Percentiles rank a stretch among this genome's conserved stretches.
Conservation (phyloP, 2,113 vertebrate genomes). For the Fulica atra region DNA sequence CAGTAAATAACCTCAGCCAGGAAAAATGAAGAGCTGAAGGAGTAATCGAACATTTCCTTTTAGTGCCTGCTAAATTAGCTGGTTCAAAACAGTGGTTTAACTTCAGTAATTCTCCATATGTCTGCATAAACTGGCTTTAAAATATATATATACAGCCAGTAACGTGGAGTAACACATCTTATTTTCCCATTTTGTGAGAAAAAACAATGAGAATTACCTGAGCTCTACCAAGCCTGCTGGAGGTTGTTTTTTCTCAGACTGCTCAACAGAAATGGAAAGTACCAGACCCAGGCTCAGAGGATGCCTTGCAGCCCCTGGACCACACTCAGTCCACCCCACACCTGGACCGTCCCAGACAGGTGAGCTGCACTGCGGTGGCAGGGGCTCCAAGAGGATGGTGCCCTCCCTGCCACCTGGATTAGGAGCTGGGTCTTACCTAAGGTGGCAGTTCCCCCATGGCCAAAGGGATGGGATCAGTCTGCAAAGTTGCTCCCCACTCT, state of each 20-base stretch:
- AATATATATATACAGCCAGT: background rate
- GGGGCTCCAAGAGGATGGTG: too few relatives aligned
- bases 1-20: constrained; percentile 23
- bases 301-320: background rate
- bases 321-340: background rate
- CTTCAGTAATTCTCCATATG: background rate
- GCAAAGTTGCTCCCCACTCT: rapidly evolving
- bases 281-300: background rate
- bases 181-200: background rate
- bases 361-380: rapidly evolving
- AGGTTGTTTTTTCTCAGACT: background rate
- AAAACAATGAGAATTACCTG: background rate
- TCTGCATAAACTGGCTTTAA: background rate
- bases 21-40: constrained; percentile 38
- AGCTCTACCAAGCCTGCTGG: rapidly evolving
- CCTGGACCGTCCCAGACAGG: rapidly evolving
- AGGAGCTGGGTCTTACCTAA: background rate
- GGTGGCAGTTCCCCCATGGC: too few relatives aligned
- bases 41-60: constrained; percentile 46
- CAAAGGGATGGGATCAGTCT: background rate
- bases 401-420: rapidly evolving
- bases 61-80: background rate
- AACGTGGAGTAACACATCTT: background rate
- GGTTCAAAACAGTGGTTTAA: background rate
- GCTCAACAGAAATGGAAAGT: background rate